Evolutionary conservation across 2,113 vertebrate species (phyloP).

Genomic region (Ibidorhyncha struthersii): DNA sequence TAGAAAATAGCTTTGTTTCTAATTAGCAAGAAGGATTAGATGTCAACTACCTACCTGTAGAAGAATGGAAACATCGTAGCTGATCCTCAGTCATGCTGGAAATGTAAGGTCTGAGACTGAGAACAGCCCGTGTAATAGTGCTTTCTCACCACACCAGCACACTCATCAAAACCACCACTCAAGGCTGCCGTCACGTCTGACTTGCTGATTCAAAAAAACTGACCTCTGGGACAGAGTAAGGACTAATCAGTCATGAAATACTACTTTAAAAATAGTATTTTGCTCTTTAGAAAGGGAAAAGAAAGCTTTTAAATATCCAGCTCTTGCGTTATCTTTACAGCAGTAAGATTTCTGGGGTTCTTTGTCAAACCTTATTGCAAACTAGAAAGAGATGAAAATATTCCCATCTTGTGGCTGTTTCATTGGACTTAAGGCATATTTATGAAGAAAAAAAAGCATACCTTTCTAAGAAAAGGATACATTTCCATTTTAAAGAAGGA

Average conservation of each 20-base stretch:
- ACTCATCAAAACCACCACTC: neutral
- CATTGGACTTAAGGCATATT: neutral
- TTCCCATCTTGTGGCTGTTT: neutral
- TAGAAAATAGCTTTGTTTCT: neutral
- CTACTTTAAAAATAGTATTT: neutral
- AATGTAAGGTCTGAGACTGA: neutral
- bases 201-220: neutral
- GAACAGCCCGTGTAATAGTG: neutral
- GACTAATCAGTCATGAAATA: neutral
- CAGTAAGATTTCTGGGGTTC: neutral
- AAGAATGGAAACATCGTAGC: neutral
- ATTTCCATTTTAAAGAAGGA: neutral
- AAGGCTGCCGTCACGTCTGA: neutral
- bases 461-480: neutral
- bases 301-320: neutral
- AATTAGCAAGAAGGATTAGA: neutral
- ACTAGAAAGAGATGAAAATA: neutral
- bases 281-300: neutral
- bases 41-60: neutral
- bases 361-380: neutral
- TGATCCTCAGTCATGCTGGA: neutral
- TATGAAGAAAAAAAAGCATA: neutral
- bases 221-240: neutral
- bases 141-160: neutral
- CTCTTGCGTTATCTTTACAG: neutral